A percentile compares a stretch with the other conserved stretches of the same genome.
Evolutionary conservation across 2,797 vertebrate species (phyloP).

Genomic region (Sarcoramphus papa): DNA sequence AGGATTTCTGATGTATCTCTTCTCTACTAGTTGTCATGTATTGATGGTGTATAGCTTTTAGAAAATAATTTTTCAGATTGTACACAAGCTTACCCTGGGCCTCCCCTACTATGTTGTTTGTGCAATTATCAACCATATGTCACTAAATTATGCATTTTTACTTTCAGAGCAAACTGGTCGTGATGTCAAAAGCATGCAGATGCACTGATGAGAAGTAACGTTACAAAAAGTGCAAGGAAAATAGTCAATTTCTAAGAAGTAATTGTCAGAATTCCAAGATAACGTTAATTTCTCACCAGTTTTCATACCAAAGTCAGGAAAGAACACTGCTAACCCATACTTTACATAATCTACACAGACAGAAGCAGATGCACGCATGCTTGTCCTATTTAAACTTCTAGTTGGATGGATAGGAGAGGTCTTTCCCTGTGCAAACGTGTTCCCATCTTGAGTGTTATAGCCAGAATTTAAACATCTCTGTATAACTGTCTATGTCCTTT

Average conservation of each 20-base stretch:
- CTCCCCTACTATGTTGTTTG: neutral
- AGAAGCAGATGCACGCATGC: neutral
- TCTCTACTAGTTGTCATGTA: neutral
- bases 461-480: neutral
- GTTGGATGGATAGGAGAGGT: neutral
- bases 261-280: neutral
- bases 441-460: neutral
- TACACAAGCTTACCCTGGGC: neutral
- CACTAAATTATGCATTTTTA: neutral
- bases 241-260: neutral
- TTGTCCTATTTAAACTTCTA: neutral
- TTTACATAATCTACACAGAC: neutral
- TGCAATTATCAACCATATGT: neutral
- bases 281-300: neutral
- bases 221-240: neutral
- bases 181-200: neutral
- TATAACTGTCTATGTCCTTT: neutral
- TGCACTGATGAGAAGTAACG: neutral
- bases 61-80: neutral
- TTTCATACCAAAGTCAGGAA: neutral
- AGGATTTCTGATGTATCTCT: neutral
- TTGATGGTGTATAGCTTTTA: neutral
- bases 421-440: neutral
- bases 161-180: neutral
- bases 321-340: neutral